These are phyloP conservation scores for Trigoniulus corallinus DNA, from an alignment of 1,140 invertebrate genomes.

Conservation along the genomic window DNA sequence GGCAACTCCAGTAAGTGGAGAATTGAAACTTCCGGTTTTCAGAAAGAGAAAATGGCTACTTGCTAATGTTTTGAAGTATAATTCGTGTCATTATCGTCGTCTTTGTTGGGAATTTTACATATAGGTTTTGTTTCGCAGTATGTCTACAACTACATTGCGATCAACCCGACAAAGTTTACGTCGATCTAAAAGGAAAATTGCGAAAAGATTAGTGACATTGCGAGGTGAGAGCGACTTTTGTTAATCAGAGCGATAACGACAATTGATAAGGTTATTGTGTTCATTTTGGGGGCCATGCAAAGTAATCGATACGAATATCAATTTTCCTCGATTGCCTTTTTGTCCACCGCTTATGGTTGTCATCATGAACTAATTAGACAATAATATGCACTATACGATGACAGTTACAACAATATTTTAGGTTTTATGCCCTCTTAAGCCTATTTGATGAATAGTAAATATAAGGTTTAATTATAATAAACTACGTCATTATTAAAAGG, in stretches of 20 bases:
- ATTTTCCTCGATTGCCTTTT: no score
- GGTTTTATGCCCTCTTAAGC: no score
- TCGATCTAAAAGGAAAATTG: constrained; percentile 6
- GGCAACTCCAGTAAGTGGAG: no score
- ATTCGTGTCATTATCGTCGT: constrained; percentile 4
- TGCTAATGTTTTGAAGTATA: not conserved
- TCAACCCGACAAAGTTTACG: constrained; percentile 20
- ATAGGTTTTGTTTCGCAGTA: constrained; percentile 2
- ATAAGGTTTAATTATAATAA: no score
- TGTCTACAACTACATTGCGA: constrained; percentile 20
- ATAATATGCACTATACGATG: not conserved
- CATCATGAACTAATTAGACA: not conserved
- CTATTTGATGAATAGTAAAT: no score
- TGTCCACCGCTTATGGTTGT: not conserved
- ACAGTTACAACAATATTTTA: no score
- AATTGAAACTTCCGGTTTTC: no score
- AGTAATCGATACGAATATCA: not conserved
- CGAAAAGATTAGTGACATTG: constrained; percentile 7
- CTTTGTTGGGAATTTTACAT: not conserved
- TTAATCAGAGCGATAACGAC: not conserved
- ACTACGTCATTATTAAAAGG: no score
- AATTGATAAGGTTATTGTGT: not conserved
- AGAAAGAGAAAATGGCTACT: constrained; percentile 10
- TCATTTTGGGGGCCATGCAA: not conserved
- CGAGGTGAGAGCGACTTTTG: constrained; percentile 3